A percentile compares a stretch with the other conserved stretches of the same genome.
These are phyloP conservation scores for Thereva unica DNA, from an alignment of 2,888 invertebrate species.

Conservation along the genomic window DNA sequence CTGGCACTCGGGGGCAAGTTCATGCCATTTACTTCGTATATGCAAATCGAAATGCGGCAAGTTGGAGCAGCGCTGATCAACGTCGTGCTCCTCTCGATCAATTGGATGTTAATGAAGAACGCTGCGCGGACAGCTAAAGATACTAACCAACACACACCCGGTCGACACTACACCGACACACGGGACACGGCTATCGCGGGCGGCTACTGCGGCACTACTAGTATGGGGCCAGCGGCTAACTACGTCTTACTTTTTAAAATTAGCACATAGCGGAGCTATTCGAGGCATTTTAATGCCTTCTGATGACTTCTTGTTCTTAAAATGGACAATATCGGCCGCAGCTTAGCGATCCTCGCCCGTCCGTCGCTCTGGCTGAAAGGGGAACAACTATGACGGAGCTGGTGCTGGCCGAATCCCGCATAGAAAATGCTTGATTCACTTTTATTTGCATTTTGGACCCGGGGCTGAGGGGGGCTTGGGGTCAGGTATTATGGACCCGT, in stretches of 20 bases:
- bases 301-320: conserved; percentile 25
- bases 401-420: too few relatives aligned
- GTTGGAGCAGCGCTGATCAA: too few relatives aligned
- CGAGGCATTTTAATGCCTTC: conserved; percentile 32
- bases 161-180: too few relatives aligned
- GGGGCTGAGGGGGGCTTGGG: neutral
- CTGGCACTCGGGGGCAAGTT: too few relatives aligned
- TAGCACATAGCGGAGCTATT: conserved; percentile 35
- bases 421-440: conserved; percentile 6
- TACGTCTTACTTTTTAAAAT: conserved; percentile 37
- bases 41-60: too few relatives aligned
- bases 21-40: too few relatives aligned
- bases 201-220: neutral
- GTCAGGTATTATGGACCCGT: too few relatives aligned
- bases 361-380: neutral
- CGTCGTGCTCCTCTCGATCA: too few relatives aligned
- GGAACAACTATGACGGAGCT: neutral
- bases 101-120: too few relatives aligned
- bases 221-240: conserved; percentile 13
- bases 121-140: too few relatives aligned
- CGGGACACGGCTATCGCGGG: conserved; percentile 1
- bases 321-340: conserved; percentile 9
- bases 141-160: too few relatives aligned
- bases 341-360: conserved; percentile 2
- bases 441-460: neutral